Evolutionary conservation across 2,113 vertebrate genomes (phyloP), one percentile per base, ranked within the genome.

Genomic region (human): DNA sequence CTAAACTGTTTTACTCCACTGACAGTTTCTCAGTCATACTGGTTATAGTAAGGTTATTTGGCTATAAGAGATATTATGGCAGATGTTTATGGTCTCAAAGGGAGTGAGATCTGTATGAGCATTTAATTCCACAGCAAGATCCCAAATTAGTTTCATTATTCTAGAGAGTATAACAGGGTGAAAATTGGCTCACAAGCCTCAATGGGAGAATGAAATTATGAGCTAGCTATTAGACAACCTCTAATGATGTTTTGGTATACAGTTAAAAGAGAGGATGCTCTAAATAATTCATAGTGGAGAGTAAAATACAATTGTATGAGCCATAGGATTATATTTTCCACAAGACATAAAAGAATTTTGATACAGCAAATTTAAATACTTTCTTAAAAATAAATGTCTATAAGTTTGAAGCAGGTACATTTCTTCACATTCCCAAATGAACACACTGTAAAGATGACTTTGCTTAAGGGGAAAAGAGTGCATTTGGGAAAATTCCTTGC

Each of bases 101-200:
- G 93, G 97, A 90, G 1, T 66, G 98, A 94, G 66, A 93, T 98
- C 97, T 98, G 98, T 98, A 97, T 96, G 97, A 98, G 97, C 96
- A 98, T 98, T 98, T 98, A 98, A 98, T 98, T 98, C 96, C 96
- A 98, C 97, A 98, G 96, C 96, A 98, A 98, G 98, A 98, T 93
- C 97, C 96, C 96, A 98, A 98, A 97, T 98, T 98, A 95, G 96
- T 98, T 98, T 97, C 95, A 98, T 97, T 99, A 98, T 98, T 98
- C 98, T 98, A 88, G 94, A 97, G 95, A 96, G 80, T 97, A 95
- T 98, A 98, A 98, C 97, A 97, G 97, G 94, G 97, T 98, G 98
- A 98, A 96, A 98, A 98, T 96, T 97, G 96, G 98, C 97, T 96
- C 97, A 95, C 95, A 98, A 98, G 64, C 79, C 95, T 98, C 94